Base-by-base conservation (phyloP, 2,113 vertebrate genomes). In the Balaeniceps rex region DNA sequence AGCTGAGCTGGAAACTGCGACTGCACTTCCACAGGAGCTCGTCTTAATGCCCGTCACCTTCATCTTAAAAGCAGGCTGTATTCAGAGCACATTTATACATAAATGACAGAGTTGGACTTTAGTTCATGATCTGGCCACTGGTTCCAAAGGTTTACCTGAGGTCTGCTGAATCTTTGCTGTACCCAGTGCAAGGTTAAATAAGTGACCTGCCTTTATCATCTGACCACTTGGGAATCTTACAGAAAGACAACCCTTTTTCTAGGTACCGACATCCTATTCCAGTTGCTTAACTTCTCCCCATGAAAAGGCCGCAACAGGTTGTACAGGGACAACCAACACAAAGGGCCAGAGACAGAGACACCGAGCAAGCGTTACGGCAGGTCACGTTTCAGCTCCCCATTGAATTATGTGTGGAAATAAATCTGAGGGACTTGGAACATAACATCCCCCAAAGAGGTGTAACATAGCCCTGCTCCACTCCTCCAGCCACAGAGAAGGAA, bases 381-480 rank as follows among this genome's bases (percentile, higher is more conserved):
- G 34, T 40, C 71, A 19, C 3, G 0, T 25, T 75, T 70, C 86
- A 83, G 29, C 9, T 77, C 52, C 36, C 54, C 14, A 29, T 2
- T 63, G 42, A 80, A 52, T 7, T 51, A 4, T 8, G 40, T 0
- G 3, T 49, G 21, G 33, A 71, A 70, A 77, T 65, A 85, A 80
- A 44, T 19, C 28, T 36, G 9, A 65, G 33, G 6, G 6, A 38
- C 22, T 71, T 15, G 0, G 7, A 52, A 33, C 4, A 3, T 14
- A 40, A 58, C 14, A 40, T 8, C 24, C 24, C 51, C 34, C 38
- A 79, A 26, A 49, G 0, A 19, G 11, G 6, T 14, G 4, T 18
- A 63, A 49, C 0, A 1, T 5, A 55, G 19, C 10, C 29, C 25
- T n/a, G 2, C 42, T 79, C 44, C 31, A 28, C 13, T 66, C 22